Evolutionary conservation across 2,888 invertebrate genomes (phyloP), one percentile per base, ranked within the genome.

Genomic region (Odontothrips loti): DNA sequence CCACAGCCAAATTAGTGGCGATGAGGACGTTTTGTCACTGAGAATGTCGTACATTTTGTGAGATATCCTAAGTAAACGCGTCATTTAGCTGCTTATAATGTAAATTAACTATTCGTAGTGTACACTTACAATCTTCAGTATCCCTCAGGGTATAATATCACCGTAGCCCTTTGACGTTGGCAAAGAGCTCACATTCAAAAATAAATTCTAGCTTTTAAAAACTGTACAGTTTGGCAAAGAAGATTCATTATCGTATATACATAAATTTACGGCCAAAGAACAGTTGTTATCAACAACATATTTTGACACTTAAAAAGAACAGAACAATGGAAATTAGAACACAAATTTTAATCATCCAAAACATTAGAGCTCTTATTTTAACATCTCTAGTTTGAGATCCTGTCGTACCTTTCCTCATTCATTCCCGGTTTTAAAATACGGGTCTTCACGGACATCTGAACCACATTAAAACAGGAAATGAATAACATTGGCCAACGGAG

Each of bases 171-270:
- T 58, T 20, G 58, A 6, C 58, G 58, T 43, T 43, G 34, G 34
- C 34, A 43, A 43, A 43, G 34, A 75, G 68, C 23, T 75, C 27
- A 27, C 68, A 75, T 75, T 75, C 68, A 75, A 75, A 75, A 75
- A 75, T 75, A 75, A 75, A 27, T 27, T 75, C 27, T 75, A 75
- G 68, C 68, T 27, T 75, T 75, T 75, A 27, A 23, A 58, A 58
- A 23, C 27, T 75, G 68, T 75, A 75, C 68, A 75, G 27, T 75
- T 75, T 75, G 68, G 68, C 68, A 75, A 15, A 58, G 68, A 23
- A 12, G 68, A 27, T 27, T 75, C 10, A 27, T 27, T 27, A 27
- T 23, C 23, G 58, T 27, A 75, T 10, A 75, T 75, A 20, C 34
- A 43, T 6, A 43, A 43, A 43, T 43, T 43, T 43, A 43, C 34